These are phyloP conservation scores for Oncorhynchus nerka DNA, from an alignment of 2,113 vertebrate species.

Conservation along the genomic window DNA sequence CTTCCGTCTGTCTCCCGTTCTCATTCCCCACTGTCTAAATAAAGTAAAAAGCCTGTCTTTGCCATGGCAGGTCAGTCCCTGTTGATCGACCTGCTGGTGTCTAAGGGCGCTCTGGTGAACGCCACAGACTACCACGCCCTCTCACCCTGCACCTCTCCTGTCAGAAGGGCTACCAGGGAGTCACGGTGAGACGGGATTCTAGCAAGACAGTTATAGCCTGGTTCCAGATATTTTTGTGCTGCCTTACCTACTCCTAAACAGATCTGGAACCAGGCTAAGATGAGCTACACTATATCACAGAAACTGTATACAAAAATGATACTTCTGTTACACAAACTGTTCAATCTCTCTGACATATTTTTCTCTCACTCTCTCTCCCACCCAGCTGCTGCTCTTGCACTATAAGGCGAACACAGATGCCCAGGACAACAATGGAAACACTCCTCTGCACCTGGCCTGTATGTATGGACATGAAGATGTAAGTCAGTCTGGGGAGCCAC, in stretches of 20 bases:
- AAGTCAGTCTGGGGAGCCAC: constrained; percentile 40
- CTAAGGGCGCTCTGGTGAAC: constrained; percentile 86
- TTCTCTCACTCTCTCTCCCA: too few relatives aligned
- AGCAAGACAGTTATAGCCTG: too few relatives aligned
- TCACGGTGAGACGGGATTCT: constrained; percentile 78
- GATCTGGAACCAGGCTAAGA: too few relatives aligned
- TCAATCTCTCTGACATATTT: too few relatives aligned
- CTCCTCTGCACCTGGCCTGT: constrained; percentile 92
- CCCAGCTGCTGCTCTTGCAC: constrained; percentile 89
- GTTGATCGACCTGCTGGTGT: constrained; percentile 87
- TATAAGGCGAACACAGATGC: constrained; percentile 85
- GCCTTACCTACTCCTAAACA: too few relatives aligned
- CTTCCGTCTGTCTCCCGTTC: too few relatives aligned
- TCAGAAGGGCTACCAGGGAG: constrained; percentile 90
- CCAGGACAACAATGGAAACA: constrained; percentile 93
- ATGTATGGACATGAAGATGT: constrained; percentile 93
- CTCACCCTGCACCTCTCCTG: constrained; percentile 94
- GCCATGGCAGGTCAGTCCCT: constrained; percentile 80
- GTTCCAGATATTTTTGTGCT: too few relatives aligned
- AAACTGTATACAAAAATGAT: too few relatives aligned
- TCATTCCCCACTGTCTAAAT: background rate
- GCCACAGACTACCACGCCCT: constrained; percentile 92
- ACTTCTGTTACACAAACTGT: too few relatives aligned
- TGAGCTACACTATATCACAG: too few relatives aligned
- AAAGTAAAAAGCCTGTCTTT: background rate